These are phyloP conservation scores for Recurvirostra avosetta DNA, from an alignment of 2,113 vertebrate species.

Conservation along the genomic window DNA sequence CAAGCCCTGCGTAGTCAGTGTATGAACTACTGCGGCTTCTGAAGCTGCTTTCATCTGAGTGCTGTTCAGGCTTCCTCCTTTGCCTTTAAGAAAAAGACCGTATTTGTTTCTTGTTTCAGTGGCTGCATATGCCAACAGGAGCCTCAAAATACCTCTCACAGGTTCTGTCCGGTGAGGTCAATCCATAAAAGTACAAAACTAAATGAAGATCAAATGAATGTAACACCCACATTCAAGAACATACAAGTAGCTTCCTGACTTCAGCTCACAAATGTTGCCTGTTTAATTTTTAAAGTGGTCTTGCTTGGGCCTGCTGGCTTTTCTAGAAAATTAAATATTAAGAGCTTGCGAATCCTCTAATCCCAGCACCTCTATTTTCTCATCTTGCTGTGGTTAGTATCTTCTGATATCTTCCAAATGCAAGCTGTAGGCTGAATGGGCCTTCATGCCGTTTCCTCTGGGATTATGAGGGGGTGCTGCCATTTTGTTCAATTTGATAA, in stretches of 20 bases:
- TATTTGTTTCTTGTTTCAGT: neutral
- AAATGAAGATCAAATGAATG: neutral
- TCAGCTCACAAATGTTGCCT: neutral
- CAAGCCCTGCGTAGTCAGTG: neutral
- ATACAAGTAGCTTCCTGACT: neutral
- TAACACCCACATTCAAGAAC: neutral
- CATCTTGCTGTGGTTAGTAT: neutral
- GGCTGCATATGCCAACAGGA: neutral
- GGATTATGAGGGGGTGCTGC: neutral
- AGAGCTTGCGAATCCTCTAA: neutral
- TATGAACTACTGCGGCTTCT: neutral
- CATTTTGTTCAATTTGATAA: neutral
- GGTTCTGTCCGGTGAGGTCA: neutral
- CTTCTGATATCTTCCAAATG: neutral
- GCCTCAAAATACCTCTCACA: accelerated
- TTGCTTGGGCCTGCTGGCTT: neutral
- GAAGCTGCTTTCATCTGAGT: too few species aligned
- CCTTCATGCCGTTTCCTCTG: neutral
- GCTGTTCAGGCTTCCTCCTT: neutral
- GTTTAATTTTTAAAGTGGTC: conserved; percentile 1
- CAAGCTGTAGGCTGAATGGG: neutral
- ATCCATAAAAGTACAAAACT: neutral
- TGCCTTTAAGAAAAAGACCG: neutral
- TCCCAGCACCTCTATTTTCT: neutral
- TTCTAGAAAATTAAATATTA: conserved; percentile 7